Evolutionary conservation across 1,140 invertebrate species (phyloP), one percentile per base, ranked within the genome.

Genomic region (Pseudomyrmex flavicornis): DNA sequence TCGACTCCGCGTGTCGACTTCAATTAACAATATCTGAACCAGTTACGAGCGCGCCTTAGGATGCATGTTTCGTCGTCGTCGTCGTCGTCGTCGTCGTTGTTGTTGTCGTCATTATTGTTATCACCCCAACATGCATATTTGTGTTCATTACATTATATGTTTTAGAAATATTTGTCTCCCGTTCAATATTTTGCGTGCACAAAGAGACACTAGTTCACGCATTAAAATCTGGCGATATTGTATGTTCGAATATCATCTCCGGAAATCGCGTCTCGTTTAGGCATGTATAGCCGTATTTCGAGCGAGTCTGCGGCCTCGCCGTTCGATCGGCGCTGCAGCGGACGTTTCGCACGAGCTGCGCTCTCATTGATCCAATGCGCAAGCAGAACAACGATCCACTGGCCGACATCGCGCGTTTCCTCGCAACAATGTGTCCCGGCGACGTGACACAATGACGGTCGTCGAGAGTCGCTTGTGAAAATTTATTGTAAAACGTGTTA

Each of bases 351-450:
- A 44, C 54, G 66, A 70, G 76, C 66, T 70, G 50, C 61, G 59
- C 48, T 84, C 54, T 84, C 17, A 79, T 84, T 59, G 68, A 87
- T 76, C 54, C 44, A 68, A 75, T 58, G 26, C 46, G 59, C 58
- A 52, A 74, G 56, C 46, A 20, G 56, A 82, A 54, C 58, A 73
- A 85, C 87, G 87, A 89, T 90, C 87, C 88, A 89, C 75, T 74
- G 76, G 65, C 56, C 85, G 85, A 90, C 88, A 85, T 88, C 70
- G 66, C 54, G 35, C 54, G 54, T 79, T 26, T 77, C 26, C 46
- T 77, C 35, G 26, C 59, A 50, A 85, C 61, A 54, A 80, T 85
- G 61, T 73, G 61, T 73, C 85, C 83, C 58, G 15, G 35, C 35
- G 5, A 35, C 35, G 35, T 35, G 35, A 48, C 46, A 50, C 54